A percentile compares a stretch with the other conserved stretches of the same genome.
These are phyloP conservation scores for Tursiops truncatus DNA, from an alignment of 2,113 vertebrate species.

Conservation along the genomic window DNA sequence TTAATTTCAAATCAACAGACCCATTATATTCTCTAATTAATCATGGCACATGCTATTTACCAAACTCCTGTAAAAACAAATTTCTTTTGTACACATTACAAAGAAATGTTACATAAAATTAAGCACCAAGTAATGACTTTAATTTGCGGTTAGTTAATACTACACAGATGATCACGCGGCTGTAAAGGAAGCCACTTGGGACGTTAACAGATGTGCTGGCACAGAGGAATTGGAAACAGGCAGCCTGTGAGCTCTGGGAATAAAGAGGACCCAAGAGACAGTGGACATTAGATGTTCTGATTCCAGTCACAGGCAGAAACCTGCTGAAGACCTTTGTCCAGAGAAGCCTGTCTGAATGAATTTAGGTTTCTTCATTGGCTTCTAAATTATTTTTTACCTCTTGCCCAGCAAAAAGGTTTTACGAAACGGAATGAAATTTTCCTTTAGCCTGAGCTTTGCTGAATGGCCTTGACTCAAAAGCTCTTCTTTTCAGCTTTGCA, in stretches of 20 bases:
- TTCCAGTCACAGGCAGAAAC: background rate
- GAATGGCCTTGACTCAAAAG: background rate
- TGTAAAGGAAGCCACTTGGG: conserved; percentile 70
- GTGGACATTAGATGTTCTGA: background rate
- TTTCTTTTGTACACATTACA: conserved; percentile 78
- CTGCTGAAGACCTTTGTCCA: conserved; percentile 39
- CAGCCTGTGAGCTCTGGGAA: background rate
- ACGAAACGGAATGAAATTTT: conserved; percentile 19
- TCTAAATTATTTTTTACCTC: conserved; percentile 55
- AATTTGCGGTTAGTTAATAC: conserved; percentile 82
- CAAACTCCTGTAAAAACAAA: conserved; percentile 78
- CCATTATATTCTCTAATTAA: conserved; percentile 67
- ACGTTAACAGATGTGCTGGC: conserved; percentile 66
- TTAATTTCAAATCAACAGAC: conserved; percentile 66
- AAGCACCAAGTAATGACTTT: conserved; percentile 82
- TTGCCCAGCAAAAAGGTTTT: conserved; percentile 44
- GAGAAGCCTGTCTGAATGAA: conserved; percentile 8
- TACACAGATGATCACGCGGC: conserved; percentile 74
- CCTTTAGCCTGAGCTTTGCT: conserved; percentile 7
- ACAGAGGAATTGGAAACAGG: background rate
- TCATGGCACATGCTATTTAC: conserved; percentile 78
- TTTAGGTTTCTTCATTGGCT: background rate
- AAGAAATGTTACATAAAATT: conserved; percentile 80
- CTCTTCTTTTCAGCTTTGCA: background rate
- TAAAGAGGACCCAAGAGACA: background rate